Conservation (phyloP, 2,888 invertebrate genomes). For the Diarsia dahlii region DNA sequence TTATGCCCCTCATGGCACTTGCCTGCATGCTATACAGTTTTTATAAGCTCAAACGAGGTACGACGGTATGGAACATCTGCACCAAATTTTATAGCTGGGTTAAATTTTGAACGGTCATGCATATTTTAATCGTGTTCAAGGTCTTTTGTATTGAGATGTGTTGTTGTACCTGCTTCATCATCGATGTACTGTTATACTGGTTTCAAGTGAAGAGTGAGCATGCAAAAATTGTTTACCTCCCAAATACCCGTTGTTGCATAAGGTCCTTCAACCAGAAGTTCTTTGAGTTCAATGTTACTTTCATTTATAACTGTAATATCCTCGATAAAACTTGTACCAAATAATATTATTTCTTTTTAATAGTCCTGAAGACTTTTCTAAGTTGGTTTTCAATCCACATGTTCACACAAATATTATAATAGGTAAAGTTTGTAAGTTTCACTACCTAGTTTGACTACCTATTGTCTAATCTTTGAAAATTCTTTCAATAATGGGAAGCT, state of each 20-base stretch:
- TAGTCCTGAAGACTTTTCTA: not conserved
- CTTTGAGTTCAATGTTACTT: slow-evolving; percentile 22
- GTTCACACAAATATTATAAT: not conserved
- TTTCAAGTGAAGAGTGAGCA: slow-evolving; percentile 36
- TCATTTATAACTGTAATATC: slow-evolving; percentile 5
- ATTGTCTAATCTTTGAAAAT: not conserved
- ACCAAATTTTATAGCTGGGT: slow-evolving; percentile 66
- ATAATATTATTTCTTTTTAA: not conserved
- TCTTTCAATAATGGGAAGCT: not conserved
- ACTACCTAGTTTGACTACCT: too few relatives aligned
- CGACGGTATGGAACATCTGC: slow-evolving; percentile 56
- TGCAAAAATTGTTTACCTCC: slow-evolving; percentile 23
- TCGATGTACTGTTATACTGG: slow-evolving; percentile 47
- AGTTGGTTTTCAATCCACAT: not conserved
- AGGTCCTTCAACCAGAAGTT: slow-evolving; percentile 11
- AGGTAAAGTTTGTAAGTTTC: not conserved
- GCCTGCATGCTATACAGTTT: slow-evolving; percentile 57
- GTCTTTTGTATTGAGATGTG: slow-evolving; percentile 57
- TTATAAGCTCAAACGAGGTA: slow-evolving; percentile 48
- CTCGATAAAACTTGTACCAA: not conserved
- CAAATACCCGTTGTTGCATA: slow-evolving; percentile 27
- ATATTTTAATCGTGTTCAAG: slow-evolving; percentile 57
- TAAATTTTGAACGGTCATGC: slow-evolving; percentile 64
- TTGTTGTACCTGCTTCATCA: slow-evolving; percentile 41
- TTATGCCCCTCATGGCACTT: slow-evolving; percentile 59